Percentiles rank a stretch among this genome's conserved stretches.
These are phyloP conservation scores for Eristalis arbustorum DNA, from an alignment of 2,888 invertebrate species.

Conservation along the genomic window DNA sequence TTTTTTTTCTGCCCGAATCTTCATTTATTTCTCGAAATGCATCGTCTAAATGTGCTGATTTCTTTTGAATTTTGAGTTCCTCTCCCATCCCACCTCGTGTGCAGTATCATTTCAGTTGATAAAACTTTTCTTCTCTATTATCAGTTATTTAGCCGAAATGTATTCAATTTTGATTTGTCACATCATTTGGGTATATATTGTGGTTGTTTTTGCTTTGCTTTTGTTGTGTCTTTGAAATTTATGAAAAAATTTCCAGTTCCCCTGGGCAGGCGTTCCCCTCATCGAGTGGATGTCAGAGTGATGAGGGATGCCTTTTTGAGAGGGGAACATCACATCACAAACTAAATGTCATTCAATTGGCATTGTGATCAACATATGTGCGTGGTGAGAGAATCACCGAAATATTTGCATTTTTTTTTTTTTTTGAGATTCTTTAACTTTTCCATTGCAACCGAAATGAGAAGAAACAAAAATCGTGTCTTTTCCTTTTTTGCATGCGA, in stretches of 20 bases:
- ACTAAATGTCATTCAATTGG: constrained; percentile 38
- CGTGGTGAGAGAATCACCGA: background rate
- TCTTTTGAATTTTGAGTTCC: background rate
- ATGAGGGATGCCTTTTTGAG: constrained; percentile 6
- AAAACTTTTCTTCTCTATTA: constrained; percentile 7
- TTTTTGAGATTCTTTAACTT: background rate
- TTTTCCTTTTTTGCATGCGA: too few relatives aligned
- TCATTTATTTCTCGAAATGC: too few relatives aligned
- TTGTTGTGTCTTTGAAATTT: constrained; percentile 24
- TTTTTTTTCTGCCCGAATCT: too few relatives aligned
- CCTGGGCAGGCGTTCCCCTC: constrained; percentile 2
- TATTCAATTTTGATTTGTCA: constrained; percentile 60
- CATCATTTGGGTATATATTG: constrained; percentile 44
- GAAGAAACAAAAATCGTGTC: background rate
- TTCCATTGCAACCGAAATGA: background rate
- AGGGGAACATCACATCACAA: constrained; percentile 13
- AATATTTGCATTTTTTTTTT: background rate
- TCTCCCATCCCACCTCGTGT: constrained; percentile 1
- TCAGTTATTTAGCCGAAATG: constrained; percentile 26
- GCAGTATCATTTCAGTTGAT: background rate
- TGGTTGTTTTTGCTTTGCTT: background rate
- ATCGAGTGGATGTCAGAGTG: constrained; percentile 15
- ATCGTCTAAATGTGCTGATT: too few relatives aligned
- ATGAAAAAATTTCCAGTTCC: constrained; percentile 27
- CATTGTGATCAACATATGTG: constrained; percentile 36